A percentile compares a stretch with the other conserved stretches of the same genome.
These are phyloP conservation scores for Heteromurus nitidus DNA, from an alignment of 2,888 invertebrate species.

Conservation along the genomic window DNA sequence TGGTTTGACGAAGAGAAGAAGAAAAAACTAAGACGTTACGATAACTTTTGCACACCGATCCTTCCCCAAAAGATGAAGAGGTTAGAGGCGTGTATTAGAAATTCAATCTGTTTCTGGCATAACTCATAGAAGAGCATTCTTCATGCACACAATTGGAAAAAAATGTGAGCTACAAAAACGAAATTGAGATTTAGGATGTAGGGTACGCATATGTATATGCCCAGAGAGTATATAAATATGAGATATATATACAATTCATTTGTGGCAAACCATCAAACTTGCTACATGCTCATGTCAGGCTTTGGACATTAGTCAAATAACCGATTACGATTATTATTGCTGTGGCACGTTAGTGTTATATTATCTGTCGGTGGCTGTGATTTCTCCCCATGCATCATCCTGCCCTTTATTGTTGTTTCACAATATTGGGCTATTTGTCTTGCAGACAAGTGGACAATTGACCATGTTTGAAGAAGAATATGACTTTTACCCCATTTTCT, in stretches of 20 bases:
- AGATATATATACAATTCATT: constrained; percentile 34
- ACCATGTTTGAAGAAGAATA: constrained; percentile 9
- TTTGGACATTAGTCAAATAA: constrained; percentile 55
- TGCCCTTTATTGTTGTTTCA: constrained; percentile 47
- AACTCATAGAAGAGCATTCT: neutral
- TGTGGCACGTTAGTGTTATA: constrained; percentile 58
- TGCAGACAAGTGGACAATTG: constrained; percentile 56
- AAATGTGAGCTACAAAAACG: neutral
- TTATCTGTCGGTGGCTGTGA: constrained; percentile 58
- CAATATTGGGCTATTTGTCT: constrained; percentile 62
- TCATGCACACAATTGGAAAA: neutral
- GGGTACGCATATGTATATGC: constrained; percentile 24
- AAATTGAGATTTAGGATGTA: constrained; percentile 21
- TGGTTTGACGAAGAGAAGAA: too few species aligned
- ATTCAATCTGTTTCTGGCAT: constrained; percentile 48
- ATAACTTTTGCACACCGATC: constrained; percentile 25
- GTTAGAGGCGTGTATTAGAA: constrained; percentile 63
- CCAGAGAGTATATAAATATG: too few species aligned
- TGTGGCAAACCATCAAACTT: constrained; percentile 8
- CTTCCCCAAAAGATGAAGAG: constrained; percentile 36
- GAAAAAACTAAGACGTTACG: constrained; percentile 36
- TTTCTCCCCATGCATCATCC: constrained; percentile 43
- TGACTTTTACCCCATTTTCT: constrained; percentile 42
- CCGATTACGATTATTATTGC: constrained; percentile 60
- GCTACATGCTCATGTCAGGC: constrained; percentile 34